A percentile compares a stretch with the other conserved stretches of the same genome.
Conservation (phyloP, 2,888 invertebrate genomes). For the Chloromyia formosa region DNA sequence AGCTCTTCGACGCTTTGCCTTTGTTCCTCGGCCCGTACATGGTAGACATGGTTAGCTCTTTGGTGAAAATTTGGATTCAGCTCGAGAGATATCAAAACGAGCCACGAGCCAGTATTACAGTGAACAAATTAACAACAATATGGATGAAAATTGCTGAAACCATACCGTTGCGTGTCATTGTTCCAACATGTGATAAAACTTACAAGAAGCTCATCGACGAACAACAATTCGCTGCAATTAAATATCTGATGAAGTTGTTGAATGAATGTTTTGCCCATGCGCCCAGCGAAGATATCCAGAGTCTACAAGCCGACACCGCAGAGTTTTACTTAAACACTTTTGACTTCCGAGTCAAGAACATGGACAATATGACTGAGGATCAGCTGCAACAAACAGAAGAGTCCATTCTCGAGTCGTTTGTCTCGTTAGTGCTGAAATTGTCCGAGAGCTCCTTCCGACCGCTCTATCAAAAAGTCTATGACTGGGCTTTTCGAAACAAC, state of each 20-base stretch:
- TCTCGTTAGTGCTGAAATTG: constrained; percentile 82
- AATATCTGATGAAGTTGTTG: constrained; percentile 78
- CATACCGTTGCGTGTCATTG: constrained; percentile 77
- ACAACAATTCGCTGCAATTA: constrained; percentile 70
- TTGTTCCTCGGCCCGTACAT: constrained; percentile 88
- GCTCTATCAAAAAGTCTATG: constrained; percentile 84
- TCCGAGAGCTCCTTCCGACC: constrained; percentile 91
- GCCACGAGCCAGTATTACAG: constrained; percentile 66
- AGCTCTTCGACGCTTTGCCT: constrained; percentile 82
- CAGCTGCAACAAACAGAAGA: constrained; percentile 74
- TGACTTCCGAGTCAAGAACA: constrained; percentile 71
- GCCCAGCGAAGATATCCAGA: constrained; percentile 71
- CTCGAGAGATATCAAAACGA: constrained; percentile 54
- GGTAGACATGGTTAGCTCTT: constrained; percentile 73
- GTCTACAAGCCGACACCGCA: constrained; percentile 74
- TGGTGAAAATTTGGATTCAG: constrained; percentile 68
- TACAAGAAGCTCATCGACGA: constrained; percentile 71
- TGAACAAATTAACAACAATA: constrained; percentile 69
- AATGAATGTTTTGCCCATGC: constrained; percentile 75
- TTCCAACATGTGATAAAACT: constrained; percentile 76
- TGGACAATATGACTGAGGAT: constrained; percentile 58
- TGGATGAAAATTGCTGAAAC: constrained; percentile 74
- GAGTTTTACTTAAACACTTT: constrained; percentile 78
- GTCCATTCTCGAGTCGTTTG: constrained; percentile 79
- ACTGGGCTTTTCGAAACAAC: constrained; percentile 79